Percentiles rank a stretch among this genome's conserved stretches.
These are phyloP conservation scores for Lymantria dispar DNA, from an alignment of 2,888 invertebrate genomes.

Conservation along the genomic window DNA sequence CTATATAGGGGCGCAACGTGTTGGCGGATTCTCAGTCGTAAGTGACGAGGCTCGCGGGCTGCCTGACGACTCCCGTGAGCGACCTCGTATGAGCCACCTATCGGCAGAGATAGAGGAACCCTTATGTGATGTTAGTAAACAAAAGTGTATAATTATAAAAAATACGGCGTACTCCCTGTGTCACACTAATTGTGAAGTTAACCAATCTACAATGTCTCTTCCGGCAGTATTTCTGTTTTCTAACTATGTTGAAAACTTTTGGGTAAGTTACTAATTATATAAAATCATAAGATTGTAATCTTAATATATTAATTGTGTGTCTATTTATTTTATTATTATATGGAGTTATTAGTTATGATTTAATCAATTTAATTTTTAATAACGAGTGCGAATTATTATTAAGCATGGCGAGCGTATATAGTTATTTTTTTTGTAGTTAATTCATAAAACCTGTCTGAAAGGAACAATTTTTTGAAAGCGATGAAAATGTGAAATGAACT, in stretches of 20 bases:
- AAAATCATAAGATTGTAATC: not conserved
- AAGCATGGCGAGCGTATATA: slow-evolving; percentile 16
- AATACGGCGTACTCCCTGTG: slow-evolving; percentile 50
- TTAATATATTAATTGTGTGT: not conserved
- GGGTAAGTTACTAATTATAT: slow-evolving; percentile 56
- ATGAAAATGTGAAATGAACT: not conserved
- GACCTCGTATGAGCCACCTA: slow-evolving; percentile 30
- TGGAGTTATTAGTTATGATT: not conserved
- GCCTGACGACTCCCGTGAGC: slow-evolving; percentile 37
- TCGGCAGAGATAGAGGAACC: slow-evolving; percentile 56
- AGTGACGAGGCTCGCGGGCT: slow-evolving; percentile 50
- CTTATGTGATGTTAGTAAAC: slow-evolving; percentile 77
- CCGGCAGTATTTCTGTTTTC: slow-evolving; percentile 73
- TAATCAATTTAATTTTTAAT: slow-evolving; percentile 14
- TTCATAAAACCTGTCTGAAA: slow-evolving; percentile 23
- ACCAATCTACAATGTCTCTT: slow-evolving; percentile 66
- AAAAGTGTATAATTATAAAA: slow-evolving; percentile 74
- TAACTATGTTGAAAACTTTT: slow-evolving; percentile 74
- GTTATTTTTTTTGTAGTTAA: slow-evolving; percentile 28
- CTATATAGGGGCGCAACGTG: slow-evolving; percentile 72
- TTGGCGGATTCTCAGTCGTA: slow-evolving; percentile 58
- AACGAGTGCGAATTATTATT: slow-evolving; percentile 7
- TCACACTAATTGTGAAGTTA: slow-evolving; percentile 63
- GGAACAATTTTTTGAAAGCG: slow-evolving; percentile 1
- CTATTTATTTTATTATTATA: not conserved